A percentile compares a stretch with the other conserved stretches of the same genome.
These are phyloP conservation scores for Microtus ochrogaster DNA, from an alignment of 2,113 vertebrate genomes.

Conservation along the genomic window DNA sequence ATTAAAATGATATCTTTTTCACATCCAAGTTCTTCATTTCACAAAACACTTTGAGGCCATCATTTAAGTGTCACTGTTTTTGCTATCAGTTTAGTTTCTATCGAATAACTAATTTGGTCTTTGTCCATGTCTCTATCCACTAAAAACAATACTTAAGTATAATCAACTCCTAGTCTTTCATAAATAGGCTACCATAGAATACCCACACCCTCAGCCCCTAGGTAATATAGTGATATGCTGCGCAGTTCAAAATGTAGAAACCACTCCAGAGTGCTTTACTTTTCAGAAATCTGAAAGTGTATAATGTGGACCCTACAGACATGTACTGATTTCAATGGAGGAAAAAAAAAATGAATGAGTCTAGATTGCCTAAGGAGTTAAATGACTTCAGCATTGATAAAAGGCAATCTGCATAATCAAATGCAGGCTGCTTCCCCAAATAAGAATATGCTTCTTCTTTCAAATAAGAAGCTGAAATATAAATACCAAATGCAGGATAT, in stretches of 20 bases:
- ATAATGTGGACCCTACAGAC: not conserved
- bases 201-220: not conserved
- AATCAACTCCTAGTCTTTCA: not conserved
- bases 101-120: slow-evolving; percentile 18
- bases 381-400: slow-evolving; percentile 51
- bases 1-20: not conserved
- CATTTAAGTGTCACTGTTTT: not conserved
- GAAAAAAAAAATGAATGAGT: slow-evolving; percentile 12
- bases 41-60: not conserved
- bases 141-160: slow-evolving; percentile 35
- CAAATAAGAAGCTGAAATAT: slow-evolving; percentile 33
- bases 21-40: not conserved
- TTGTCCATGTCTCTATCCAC: not conserved
- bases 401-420: slow-evolving; percentile 38
- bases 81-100: not conserved
- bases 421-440: not conserved
- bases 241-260: slow-evolving; percentile 21
- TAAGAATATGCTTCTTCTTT: not conserved
- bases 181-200: not conserved
- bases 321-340: not conserved
- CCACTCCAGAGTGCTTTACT: not conserved
- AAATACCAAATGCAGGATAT: not conserved
- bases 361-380: not conserved
- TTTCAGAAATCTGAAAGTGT: not conserved
- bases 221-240: not conserved